Evolutionary conservation across 2,113 vertebrate species (phyloP), one percentile per base, ranked within the genome.

Genomic region (Protomyctophum bolini): DNA sequence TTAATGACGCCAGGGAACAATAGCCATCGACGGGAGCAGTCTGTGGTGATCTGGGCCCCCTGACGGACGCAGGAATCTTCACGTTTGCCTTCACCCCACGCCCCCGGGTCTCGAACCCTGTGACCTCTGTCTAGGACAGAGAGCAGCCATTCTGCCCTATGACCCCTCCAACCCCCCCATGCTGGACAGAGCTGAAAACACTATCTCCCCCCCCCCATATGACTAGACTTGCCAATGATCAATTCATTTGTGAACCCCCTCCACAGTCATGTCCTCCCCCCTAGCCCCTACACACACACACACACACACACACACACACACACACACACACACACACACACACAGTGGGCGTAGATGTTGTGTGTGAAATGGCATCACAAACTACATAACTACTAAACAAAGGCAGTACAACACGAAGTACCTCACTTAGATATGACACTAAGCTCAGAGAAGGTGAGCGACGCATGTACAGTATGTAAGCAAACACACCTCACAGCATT

Each of bases 1-100:
- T 92, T 92, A 93, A 87, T 86, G 86, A 84, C 85, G 73, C 77
- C 66, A 49, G 74, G 63, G 76, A 77, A 91, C 90, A 92, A 93
- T 72, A 49, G 79, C 28, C 48, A 5, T 66, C 75, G 83, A 86
- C 82, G 71, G 68, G 68, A 85, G 77, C 72, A 55, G 60, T 86
- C 83, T 77, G 6, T 11, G 58, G 65, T 68, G 84, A 89, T 89
- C 85, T 80, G 82, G 72, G 76, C 77, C 73, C 78, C 61, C 46
- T 84, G 88, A 90, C 80, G 72, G 80, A 89, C 83, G 83, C 76
- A 73, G 73, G 73, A 49, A 49, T 57, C 69, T 82, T 87, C 62
- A 80, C 59, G 50, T 73, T 75, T 75, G 65, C 69, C 68, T 85
- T 77, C 71, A 75, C 61, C 55, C 6, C 49, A 46, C 8, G 11